These are phyloP conservation scores for Styela clava DNA, from an alignment of 23 tunicate genomes.

Conservation along the genomic window DNA sequence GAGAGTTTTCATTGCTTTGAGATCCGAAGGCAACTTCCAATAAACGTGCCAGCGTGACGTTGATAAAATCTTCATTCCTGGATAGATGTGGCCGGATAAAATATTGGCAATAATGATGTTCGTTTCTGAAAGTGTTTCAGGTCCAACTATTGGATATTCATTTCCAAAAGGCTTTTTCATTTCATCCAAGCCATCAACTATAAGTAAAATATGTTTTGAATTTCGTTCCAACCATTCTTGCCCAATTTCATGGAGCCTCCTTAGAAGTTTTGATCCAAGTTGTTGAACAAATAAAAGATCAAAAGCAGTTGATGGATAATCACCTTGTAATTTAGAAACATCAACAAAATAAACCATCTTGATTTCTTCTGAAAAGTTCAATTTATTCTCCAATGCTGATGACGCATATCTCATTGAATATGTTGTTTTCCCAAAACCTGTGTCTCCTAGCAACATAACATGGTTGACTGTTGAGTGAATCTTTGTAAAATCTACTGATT, in stretches of 20 bases:
- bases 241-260: not conserved
- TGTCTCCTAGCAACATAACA: not conserved
- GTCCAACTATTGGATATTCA: not conserved
- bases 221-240: not conserved
- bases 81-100: not conserved
- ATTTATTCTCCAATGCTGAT: not conserved
- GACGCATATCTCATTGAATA: not conserved
- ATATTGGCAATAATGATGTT: not conserved
- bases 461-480: not conserved
- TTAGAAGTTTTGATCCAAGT: not conserved
- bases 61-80: not conserved
- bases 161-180: not conserved
- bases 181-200: not conserved
- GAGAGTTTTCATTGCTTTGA: not conserved
- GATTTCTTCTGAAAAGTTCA: not conserved
- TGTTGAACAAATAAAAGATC: conserved; percentile 2
- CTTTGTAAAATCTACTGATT: not conserved
- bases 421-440: not conserved
- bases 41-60: not conserved
- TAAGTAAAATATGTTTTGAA: not conserved
- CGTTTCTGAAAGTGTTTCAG: not conserved
- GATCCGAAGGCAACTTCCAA: not conserved
- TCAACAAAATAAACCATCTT: not conserved
- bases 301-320: not conserved
- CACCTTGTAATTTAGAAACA: not conserved